Conservation (phyloP, 1,140 invertebrate genomes). For the Pectinophora gossypiella region DNA sequence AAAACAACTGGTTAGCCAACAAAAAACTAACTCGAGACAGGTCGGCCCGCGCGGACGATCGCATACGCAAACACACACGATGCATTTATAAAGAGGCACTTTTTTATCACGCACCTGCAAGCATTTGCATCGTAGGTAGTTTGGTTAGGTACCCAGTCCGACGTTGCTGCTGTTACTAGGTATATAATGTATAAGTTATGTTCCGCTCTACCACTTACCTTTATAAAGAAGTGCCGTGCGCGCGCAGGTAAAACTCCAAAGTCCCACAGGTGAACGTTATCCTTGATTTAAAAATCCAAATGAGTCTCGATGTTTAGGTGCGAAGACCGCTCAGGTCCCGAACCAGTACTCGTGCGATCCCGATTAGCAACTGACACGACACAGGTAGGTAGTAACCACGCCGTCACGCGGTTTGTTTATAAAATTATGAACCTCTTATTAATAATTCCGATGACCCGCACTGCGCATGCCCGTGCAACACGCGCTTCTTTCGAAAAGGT, state of each 20-base stretch:
- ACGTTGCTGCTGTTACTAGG: too few species aligned
- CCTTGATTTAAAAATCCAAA: conserved; percentile 33
- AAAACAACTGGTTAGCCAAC: conserved; percentile 35
- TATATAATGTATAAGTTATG: too few species aligned
- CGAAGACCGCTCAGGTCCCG: neutral
- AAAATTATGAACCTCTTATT: conserved; percentile 62
- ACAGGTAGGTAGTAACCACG: conserved; percentile 35
- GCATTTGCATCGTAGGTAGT: conserved; percentile 4
- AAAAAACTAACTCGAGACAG: conserved; percentile 26
- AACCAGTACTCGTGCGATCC: conserved; percentile 36
- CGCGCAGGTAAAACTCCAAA: conserved; percentile 64
- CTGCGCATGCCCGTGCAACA: conserved; percentile 66
- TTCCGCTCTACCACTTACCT: too few species aligned
- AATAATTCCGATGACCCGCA: conserved; percentile 55
- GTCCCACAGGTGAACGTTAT: conserved; percentile 68
- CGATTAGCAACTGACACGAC: conserved; percentile 42
- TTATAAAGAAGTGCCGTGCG: conserved; percentile 54
- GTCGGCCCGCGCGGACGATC: conserved; percentile 13
- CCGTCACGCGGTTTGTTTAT: conserved; percentile 59
- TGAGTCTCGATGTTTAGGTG: neutral
- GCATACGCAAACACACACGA: conserved; percentile 8
- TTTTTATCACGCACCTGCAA: conserved; percentile 25
- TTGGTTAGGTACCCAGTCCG: conserved; percentile 9
- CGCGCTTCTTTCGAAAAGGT: conserved; percentile 65
- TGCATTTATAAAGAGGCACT: conserved; percentile 14